phyloP scores from a whole-genome alignment of 2,888 invertebrate genomes.

The Litoditis marina region DNA sequence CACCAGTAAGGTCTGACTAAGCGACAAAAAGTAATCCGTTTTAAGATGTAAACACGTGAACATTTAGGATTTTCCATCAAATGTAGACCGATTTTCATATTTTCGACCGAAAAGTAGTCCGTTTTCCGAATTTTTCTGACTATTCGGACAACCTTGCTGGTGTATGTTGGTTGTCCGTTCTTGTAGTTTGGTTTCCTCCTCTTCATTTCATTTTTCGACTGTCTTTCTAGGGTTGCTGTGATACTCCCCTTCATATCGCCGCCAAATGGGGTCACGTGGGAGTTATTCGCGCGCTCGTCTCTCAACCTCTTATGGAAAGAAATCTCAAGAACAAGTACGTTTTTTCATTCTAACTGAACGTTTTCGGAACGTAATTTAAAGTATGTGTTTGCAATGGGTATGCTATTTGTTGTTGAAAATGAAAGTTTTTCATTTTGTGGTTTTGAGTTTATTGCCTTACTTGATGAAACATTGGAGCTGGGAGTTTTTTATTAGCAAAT shows the following conservation, averaged over 20 bases:
- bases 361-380: constrained; percentile 4
- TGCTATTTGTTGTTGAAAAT: background rate
- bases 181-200: background rate
- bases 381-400: constrained; percentile 22
- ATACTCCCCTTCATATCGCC: constrained; percentile 44
- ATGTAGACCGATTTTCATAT: too few relatives aligned
- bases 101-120: too few relatives aligned
- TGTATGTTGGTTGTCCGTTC: background rate
- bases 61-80: too few relatives aligned
- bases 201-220: background rate
- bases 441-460: too few relatives aligned
- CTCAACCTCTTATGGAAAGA: constrained; percentile 9
- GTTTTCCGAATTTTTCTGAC: too few relatives aligned
- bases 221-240: constrained; percentile 16
- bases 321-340: constrained; percentile 24
- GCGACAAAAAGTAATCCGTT: too few relatives aligned
- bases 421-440: too few relatives aligned
- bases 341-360: background rate
- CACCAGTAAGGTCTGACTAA: too few relatives aligned
- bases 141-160: too few relatives aligned
- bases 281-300: constrained; percentile 24
- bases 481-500: too few relatives aligned
- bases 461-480: too few relatives aligned
- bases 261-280: constrained; percentile 35
- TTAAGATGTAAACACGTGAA: too few relatives aligned